phyloP scores from a whole-genome alignment of 1,140 invertebrate species.

The Hycleus cichorii region DNA sequence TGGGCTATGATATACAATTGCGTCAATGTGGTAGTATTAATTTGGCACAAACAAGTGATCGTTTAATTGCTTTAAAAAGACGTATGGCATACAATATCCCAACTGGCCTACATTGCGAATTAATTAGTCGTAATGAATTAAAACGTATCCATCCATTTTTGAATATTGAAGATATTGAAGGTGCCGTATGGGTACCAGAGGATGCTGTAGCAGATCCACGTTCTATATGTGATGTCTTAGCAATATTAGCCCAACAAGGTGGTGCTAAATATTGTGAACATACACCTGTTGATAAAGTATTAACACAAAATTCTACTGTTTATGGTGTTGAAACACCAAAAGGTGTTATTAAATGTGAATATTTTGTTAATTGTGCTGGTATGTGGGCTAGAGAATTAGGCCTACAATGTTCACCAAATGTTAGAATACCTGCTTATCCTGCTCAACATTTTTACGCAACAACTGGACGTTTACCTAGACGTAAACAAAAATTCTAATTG shows the following conservation, averaged over 20 bases:
- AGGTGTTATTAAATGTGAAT: constrained; percentile 59
- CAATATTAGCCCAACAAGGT: constrained; percentile 50
- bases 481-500: constrained; percentile 2
- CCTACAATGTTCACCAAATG: constrained; percentile 52
- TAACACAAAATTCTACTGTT: constrained; percentile 52
- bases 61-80: constrained; percentile 57
- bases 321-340: constrained; percentile 51
- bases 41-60: constrained; percentile 63
- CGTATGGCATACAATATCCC: constrained; percentile 52
- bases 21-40: constrained; percentile 63
- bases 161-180: constrained; percentile 58
- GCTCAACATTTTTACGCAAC: constrained; percentile 64
- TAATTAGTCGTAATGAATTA: constrained; percentile 41
- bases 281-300: constrained; percentile 51
- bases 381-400: constrained; percentile 66
- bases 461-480: constrained; percentile 43
- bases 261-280: constrained; percentile 57
- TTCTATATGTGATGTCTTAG: constrained; percentile 53
- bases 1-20: constrained; percentile 56
- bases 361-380: constrained; percentile 67
- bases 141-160: constrained; percentile 54
- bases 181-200: constrained; percentile 65
- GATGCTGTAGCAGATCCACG: constrained; percentile 63
- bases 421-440: constrained; percentile 62
- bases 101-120: constrained; percentile 49